phyloP scores from a whole-genome alignment of 2,888 invertebrate genomes.

The Temnothorax rugatulus region DNA sequence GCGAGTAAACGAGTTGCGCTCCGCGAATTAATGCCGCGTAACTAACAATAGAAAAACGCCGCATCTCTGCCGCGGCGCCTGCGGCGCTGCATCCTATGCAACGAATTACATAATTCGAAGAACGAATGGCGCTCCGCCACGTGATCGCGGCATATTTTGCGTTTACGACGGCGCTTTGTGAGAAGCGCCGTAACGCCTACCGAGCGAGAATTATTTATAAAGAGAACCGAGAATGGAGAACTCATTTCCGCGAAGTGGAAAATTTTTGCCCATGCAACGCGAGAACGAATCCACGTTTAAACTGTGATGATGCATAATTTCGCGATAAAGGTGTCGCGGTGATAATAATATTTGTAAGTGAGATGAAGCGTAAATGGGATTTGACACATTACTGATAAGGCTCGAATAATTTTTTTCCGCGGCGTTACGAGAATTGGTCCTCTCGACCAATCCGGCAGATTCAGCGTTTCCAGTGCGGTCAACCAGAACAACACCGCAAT shows the following conservation, averaged over 20 bases:
- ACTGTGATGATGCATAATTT: slow-evolving; percentile 59
- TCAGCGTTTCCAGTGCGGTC: slow-evolving; percentile 2
- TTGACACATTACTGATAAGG: slow-evolving; percentile 30
- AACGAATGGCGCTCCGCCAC: slow-evolving; percentile 29
- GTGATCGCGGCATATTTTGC: slow-evolving; percentile 6
- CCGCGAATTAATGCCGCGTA: slow-evolving; percentile 51
- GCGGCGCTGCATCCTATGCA: neutral
- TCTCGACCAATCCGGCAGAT: neutral
- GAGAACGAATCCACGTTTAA: slow-evolving; percentile 4
- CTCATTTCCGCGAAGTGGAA: neutral
- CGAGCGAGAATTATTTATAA: slow-evolving; percentile 15
- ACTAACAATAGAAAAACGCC: slow-evolving; percentile 50
- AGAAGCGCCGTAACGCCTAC: neutral
- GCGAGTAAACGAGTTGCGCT: slow-evolving; percentile 16
- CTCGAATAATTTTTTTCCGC: slow-evolving; percentile 24
- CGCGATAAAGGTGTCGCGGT: slow-evolving; percentile 59
- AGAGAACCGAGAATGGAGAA: neutral
- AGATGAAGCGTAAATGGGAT: neutral
- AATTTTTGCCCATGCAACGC: neutral
- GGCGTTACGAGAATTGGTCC: neutral
- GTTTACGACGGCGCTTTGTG: neutral
- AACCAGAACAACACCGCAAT: neutral
- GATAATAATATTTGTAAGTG: slow-evolving; percentile 18
- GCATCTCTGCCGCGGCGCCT: slow-evolving; percentile 16
- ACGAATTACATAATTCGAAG: slow-evolving; percentile 45